These are phyloP conservation scores for Cercopithecus petaurista DNA, from an alignment of 2,797 vertebrate genomes.

Conservation along the genomic window DNA sequence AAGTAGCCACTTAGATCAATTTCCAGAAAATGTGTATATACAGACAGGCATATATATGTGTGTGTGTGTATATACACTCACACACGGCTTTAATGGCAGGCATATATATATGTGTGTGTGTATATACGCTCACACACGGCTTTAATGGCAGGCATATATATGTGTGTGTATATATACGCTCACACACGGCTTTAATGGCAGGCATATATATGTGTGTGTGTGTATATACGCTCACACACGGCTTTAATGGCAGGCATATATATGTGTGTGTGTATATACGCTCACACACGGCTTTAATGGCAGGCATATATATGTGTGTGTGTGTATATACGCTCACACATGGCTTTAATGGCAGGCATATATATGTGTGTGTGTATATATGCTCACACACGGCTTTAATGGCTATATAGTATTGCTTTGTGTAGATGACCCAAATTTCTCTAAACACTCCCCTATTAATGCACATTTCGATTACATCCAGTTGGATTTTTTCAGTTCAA, in stretches of 20 bases:
- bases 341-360: background rate
- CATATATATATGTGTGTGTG: background rate
- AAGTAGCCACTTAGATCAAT: background rate
- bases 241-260: background rate
- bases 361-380: background rate
- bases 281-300: background rate
- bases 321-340: fast-evolving
- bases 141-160: background rate
- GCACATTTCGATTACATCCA: background rate
- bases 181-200: background rate
- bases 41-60: background rate
- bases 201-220: background rate
- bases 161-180: background rate
- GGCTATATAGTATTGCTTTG: background rate
- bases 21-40: background rate
- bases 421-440: background rate
- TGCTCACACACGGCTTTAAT: background rate
- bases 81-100: background rate
- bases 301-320: too few relatives aligned
- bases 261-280: fast-evolving
- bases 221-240: fast-evolving
- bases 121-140: fast-evolving
- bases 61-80: too few relatives aligned
- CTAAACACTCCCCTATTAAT: background rate
- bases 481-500: background rate